Conservation (phyloP, 2,113 vertebrate genomes). For the Parotia lawesii region DNA sequence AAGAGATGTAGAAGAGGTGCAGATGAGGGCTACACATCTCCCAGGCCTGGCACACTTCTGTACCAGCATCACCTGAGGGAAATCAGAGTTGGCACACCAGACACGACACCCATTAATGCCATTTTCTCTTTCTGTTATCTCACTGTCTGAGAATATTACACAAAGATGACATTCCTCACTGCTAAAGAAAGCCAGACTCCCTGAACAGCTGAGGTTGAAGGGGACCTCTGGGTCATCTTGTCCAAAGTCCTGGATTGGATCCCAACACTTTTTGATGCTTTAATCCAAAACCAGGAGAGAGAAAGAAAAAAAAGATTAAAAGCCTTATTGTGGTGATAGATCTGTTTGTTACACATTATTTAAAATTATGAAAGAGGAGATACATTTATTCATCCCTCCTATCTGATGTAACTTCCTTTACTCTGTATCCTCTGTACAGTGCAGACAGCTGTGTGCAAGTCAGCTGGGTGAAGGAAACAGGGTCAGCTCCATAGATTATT, state of each 20-base stretch:
- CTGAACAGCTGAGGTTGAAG: not conserved
- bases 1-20: not conserved
- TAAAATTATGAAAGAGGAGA: not conserved
- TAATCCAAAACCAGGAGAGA: not conserved
- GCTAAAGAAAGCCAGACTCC: not conserved
- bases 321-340: fast-evolving
- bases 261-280: not conserved
- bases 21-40: not conserved
- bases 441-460: not conserved
- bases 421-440: not conserved
- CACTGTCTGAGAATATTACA: not conserved
- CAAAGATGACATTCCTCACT: not conserved
- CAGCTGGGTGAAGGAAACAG: not conserved
- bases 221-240: not conserved
- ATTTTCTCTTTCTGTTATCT: not conserved
- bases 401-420: not conserved
- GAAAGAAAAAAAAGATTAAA: not conserved
- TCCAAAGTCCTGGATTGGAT: not conserved
- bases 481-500: not conserved
- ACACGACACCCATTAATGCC: fast-evolving
- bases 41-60: not conserved
- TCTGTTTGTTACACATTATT: not conserved
- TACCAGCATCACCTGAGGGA: not conserved
- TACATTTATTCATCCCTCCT: not conserved
- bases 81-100: not conserved